Conservation (phyloP, 53 echinoderm and acorn worm genomes). For the Antedon mediterranea region DNA sequence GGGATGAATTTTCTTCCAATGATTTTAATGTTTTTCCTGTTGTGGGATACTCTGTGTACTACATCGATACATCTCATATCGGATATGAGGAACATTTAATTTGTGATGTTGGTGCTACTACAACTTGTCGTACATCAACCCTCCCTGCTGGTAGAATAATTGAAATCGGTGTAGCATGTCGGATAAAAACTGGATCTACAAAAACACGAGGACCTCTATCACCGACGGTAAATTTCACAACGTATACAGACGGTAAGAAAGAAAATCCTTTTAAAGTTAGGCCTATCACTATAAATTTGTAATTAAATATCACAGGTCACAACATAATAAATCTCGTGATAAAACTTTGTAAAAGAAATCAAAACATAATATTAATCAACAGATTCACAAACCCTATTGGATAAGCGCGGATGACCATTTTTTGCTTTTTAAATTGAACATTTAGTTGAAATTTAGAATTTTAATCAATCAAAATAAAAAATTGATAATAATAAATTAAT, state of each 20-base stretch:
- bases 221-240: not conserved
- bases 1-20: not conserved
- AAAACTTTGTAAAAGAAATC: too few relatives aligned
- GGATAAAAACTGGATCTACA: not conserved
- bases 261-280: too few relatives aligned
- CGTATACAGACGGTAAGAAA: not conserved
- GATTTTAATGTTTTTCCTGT: not conserved
- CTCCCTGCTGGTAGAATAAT: not conserved
- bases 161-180: not conserved
- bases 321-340: too few relatives aligned
- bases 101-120: not conserved
- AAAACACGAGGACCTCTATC: not conserved
- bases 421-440: too few relatives aligned
- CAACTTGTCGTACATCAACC: not conserved
- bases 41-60: not conserved
- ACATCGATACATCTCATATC: not conserved
- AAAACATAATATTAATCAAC: too few relatives aligned
- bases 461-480: too few relatives aligned
- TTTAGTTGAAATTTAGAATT: too few relatives aligned
- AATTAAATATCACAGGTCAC: too few relatives aligned
- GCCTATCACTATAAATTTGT: too few relatives aligned
- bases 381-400: too few relatives aligned
- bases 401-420: too few relatives aligned
- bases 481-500: too few relatives aligned
- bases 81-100: not conserved